Evolutionary conservation across 2,888 invertebrate species (phyloP).

Genomic region (Leptodirus hochenwartii): DNA sequence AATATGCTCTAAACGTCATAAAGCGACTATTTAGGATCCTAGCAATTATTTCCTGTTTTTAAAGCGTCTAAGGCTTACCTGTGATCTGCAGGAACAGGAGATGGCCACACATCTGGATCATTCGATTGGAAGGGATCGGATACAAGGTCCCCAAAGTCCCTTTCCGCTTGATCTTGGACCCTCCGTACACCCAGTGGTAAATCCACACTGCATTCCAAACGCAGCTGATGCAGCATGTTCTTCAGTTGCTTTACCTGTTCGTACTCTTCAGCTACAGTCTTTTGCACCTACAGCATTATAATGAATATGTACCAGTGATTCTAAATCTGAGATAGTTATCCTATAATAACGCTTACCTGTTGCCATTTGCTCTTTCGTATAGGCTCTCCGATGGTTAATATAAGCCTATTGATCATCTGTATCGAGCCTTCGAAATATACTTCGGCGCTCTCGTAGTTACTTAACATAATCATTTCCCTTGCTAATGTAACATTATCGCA

Average conservation of each 20-base stretch:
- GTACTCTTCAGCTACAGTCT: constrained; percentile 76
- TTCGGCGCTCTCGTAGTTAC: constrained; percentile 87
- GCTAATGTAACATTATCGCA: constrained; percentile 90
- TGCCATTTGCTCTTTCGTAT: constrained; percentile 78
- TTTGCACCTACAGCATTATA: constrained; percentile 47
- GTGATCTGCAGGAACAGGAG: constrained; percentile 61
- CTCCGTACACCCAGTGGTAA: constrained; percentile 30
- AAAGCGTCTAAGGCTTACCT: constrained; percentile 26
- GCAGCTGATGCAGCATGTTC: constrained; percentile 57
- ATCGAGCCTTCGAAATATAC: constrained; percentile 88
- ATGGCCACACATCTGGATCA: constrained; percentile 79
- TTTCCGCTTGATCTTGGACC: constrained; percentile 37
- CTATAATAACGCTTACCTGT: constrained; percentile 40
- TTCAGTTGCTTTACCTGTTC: constrained; percentile 75
- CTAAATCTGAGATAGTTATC: background rate
- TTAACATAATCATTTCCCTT: constrained; percentile 85
- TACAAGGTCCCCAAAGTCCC: constrained; percentile 61
- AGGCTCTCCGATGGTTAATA: constrained; percentile 63
- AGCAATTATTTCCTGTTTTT: too few species aligned
- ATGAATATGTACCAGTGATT: too few species aligned
- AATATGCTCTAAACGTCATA: too few species aligned
- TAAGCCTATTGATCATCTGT: constrained; percentile 74
- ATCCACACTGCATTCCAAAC: constrained; percentile 40
- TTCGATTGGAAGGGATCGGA: constrained; percentile 36
- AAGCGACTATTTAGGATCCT: too few species aligned